Conservation (phyloP, 1,140 invertebrate genomes). For the Eufriesea mexicana region DNA sequence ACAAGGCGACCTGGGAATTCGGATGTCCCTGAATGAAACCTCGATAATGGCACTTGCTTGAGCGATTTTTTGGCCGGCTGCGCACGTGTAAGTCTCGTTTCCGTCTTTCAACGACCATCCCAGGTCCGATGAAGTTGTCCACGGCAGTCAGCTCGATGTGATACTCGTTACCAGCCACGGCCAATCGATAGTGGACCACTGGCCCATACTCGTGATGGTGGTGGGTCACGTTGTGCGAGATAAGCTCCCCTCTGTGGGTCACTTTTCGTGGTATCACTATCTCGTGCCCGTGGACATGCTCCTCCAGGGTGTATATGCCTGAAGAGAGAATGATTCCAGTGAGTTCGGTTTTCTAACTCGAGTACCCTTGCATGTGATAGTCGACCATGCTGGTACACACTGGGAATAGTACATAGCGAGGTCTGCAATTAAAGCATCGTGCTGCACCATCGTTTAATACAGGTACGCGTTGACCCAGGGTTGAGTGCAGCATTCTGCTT, state of each 20-base stretch:
- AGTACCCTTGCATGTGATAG: neutral
- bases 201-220: conserved; percentile 77
- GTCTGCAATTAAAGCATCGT: neutral
- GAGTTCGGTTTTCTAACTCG: neutral
- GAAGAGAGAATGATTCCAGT: conserved; percentile 39
- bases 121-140: conserved; percentile 86
- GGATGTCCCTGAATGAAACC: conserved; percentile 87
- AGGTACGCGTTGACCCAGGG: no score
- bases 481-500: neutral
- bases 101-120: conserved; percentile 88
- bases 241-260: conserved; percentile 81
- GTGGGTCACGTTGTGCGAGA: conserved; percentile 84
- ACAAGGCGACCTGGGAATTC: conserved; percentile 88
- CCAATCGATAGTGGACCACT: conserved; percentile 84
- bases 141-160: conserved; percentile 85
- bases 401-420: no score
- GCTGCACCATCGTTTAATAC: neutral
- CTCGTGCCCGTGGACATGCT: conserved; percentile 79
- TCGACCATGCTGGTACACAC: no score
- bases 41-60: conserved; percentile 88
- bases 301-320: conserved; percentile 81
- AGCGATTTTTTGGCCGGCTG: conserved; percentile 78
- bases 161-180: conserved; percentile 81
- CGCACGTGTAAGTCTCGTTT: conserved; percentile 83
- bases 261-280: conserved; percentile 85